Conservation (phyloP, 2,888 invertebrate genomes). For the Hypomecis punctinalis region DNA sequence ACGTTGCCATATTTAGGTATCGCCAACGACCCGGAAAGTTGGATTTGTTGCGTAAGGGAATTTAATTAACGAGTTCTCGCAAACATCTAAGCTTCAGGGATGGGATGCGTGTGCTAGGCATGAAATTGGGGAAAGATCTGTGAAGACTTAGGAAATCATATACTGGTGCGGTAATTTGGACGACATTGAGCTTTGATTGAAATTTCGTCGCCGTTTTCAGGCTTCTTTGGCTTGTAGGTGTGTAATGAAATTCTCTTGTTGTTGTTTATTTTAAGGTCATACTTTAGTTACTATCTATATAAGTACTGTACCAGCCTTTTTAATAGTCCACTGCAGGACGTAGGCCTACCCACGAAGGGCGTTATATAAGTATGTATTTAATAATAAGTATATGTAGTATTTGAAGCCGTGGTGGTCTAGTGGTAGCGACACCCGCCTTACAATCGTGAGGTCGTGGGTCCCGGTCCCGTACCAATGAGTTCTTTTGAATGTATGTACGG, state of each 20-base stretch:
- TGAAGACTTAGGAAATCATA: conserved; percentile 2
- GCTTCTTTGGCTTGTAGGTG: background rate
- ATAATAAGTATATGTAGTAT: too few relatives aligned
- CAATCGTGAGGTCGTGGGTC: too few relatives aligned
- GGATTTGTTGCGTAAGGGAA: conserved; percentile 52
- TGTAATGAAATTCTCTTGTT: background rate
- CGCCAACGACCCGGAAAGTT: conserved; percentile 47
- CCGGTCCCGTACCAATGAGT: too few relatives aligned
- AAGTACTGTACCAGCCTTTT: too few relatives aligned
- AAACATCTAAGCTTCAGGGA: conserved; percentile 25
- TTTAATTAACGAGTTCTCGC: conserved; percentile 52
- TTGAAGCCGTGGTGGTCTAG: too few relatives aligned
- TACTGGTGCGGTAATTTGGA: background rate
- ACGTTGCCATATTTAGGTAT: conserved; percentile 35
- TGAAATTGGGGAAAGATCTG: conserved; percentile 25
- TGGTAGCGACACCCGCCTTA: too few relatives aligned
- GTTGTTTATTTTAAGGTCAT: too few relatives aligned
- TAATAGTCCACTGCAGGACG: too few relatives aligned
- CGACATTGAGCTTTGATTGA: background rate
- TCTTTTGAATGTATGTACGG: too few relatives aligned
- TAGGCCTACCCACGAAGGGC: too few relatives aligned
- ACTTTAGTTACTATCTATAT: too few relatives aligned
- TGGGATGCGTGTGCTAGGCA: conserved; percentile 16
- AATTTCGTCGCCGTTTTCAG: background rate
- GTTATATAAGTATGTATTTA: too few relatives aligned